These are phyloP conservation scores for Melangyna quadrimaculata DNA, from an alignment of 2,888 invertebrate genomes.

Conservation along the genomic window DNA sequence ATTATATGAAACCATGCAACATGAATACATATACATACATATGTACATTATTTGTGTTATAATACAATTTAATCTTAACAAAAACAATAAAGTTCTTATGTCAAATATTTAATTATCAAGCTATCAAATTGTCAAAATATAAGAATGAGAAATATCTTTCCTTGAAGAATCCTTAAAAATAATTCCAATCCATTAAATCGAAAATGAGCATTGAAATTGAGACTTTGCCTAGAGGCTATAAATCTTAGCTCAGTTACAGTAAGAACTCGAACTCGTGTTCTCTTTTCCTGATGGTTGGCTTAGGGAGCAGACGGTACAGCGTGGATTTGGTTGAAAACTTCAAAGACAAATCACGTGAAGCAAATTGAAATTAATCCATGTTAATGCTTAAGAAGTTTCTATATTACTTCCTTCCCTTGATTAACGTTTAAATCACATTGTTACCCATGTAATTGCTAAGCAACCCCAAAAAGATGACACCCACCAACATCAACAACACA, in stretches of 20 bases:
- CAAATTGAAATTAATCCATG: slow-evolving; percentile 49
- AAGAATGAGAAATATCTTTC: background rate
- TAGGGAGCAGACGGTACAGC: background rate
- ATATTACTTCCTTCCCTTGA: slow-evolving; percentile 35
- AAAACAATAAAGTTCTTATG: too few relatives aligned
- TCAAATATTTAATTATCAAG: too few relatives aligned
- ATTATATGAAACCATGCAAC: too few relatives aligned
- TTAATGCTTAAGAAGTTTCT: background rate
- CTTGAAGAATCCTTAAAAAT: background rate
- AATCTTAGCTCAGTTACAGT: background rate
- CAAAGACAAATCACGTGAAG: slow-evolving; percentile 1
- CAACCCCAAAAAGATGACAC: slow-evolving; percentile 6
- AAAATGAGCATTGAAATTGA: background rate
- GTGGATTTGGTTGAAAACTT: background rate
- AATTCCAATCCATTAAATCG: slow-evolving; percentile 2
- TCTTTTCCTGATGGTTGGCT: background rate
- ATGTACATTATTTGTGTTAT: too few relatives aligned
- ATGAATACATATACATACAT: too few relatives aligned
- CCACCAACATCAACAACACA: background rate
- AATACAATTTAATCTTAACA: too few relatives aligned
- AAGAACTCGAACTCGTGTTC: background rate
- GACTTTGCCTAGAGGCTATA: background rate
- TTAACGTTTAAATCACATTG: slow-evolving; percentile 30
- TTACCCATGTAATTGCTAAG: slow-evolving; percentile 53
- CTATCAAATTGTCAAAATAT: background rate